Percentiles rank a stretch among this genome's conserved stretches.
Evolutionary conservation across 1,140 invertebrate species (phyloP).

Genomic region (Trichoplusia ni): DNA sequence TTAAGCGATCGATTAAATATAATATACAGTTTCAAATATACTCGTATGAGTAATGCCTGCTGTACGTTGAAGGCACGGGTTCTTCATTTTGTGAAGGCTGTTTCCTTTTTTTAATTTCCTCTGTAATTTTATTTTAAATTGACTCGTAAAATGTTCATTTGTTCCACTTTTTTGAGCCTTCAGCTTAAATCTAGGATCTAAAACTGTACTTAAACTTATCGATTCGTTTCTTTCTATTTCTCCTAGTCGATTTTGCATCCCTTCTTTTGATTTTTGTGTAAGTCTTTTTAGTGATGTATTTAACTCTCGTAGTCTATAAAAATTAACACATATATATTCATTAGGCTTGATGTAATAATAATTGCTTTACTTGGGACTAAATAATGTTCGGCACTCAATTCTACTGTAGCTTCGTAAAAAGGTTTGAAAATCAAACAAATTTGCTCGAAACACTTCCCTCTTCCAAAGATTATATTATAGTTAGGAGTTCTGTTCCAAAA

Average conservation of each 20-base stretch:
- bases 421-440: slow-evolving; percentile 35
- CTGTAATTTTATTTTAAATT: not conserved
- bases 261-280: slow-evolving; percentile 8
- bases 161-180: not conserved
- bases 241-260: slow-evolving; percentile 1
- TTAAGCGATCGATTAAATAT: too few relatives aligned
- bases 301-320: not conserved
- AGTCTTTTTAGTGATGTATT: not conserved
- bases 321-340: slow-evolving; percentile 3
- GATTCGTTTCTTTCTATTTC: slow-evolving; percentile 16
- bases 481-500: slow-evolving; percentile 20
- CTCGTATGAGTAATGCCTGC: not conserved
- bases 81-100: not conserved
- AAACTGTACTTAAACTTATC: not conserved
- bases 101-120: not conserved
- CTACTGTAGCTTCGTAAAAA: slow-evolving; percentile 28
- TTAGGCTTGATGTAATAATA: slow-evolving; percentile 15
- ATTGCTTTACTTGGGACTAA: slow-evolving; percentile 21
- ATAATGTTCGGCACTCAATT: slow-evolving; percentile 32
- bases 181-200: not conserved
- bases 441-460: slow-evolving; percentile 31
- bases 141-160: not conserved
- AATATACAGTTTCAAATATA: not conserved
- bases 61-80: not conserved
- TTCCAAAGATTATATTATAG: slow-evolving; percentile 27